Evolutionary conservation across 1,140 invertebrate species (phyloP).

Genomic region (Meloidogyne chitwoodi): DNA sequence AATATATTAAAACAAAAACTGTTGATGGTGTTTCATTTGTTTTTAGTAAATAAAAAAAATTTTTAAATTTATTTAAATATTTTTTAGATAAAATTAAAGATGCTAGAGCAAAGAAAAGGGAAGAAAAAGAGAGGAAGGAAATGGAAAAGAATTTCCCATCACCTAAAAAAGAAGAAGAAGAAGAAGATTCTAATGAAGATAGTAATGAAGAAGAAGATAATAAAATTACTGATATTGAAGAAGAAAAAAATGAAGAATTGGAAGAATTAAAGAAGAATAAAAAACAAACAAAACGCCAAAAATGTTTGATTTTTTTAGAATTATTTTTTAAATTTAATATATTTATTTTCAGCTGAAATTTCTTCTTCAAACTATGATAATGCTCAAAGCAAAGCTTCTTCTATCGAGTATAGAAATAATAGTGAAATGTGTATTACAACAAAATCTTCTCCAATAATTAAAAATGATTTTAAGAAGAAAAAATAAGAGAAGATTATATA

Average conservation of each 20-base stretch:
- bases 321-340: neutral
- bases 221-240: neutral
- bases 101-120: neutral
- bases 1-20: neutral
- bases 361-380: neutral
- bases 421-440: neutral
- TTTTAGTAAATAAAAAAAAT: neutral
- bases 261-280: neutral
- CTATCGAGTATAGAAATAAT: neutral
- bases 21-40: neutral
- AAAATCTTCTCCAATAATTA: neutral
- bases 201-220: neutral
- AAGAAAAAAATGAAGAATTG: neutral
- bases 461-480: neutral
- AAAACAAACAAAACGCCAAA: neutral
- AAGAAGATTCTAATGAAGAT: neutral
- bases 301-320: neutral
- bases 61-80: neutral
- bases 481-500: neutral
- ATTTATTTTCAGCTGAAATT: neutral
- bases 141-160: neutral
- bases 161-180: neutral
- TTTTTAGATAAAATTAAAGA: neutral
- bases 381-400: neutral
- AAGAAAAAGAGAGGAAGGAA: neutral